Conservation (phyloP, 2,113 vertebrate genomes). For the Phainopepla nitens region DNA sequence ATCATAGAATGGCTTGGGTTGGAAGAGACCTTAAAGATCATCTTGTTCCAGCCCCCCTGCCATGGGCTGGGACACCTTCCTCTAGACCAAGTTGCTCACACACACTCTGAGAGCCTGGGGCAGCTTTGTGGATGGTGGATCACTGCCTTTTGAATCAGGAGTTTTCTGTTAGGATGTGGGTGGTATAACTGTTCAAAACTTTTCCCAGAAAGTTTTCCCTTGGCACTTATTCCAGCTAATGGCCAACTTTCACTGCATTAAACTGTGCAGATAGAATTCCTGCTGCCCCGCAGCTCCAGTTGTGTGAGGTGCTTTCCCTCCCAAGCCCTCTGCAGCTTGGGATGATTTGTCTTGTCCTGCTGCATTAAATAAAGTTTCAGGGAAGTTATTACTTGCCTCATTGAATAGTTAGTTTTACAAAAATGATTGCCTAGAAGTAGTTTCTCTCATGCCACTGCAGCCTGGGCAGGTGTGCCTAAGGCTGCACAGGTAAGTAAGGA, state of each 20-base stretch:
- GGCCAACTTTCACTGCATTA: not conserved
- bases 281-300: not conserved
- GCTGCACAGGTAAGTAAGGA: not conserved
- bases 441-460: not conserved
- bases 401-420: not conserved
- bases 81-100: not conserved
- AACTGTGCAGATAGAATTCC: not conserved
- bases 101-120: not conserved
- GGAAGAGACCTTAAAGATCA: not conserved
- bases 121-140: not conserved
- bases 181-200: not conserved
- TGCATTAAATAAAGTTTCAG: not conserved
- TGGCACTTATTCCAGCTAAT: not conserved
- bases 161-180: not conserved
- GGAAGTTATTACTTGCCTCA: not conserved
- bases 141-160: not conserved
- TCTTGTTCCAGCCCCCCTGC: not conserved
- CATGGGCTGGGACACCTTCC: not conserved
- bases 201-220: conserved; percentile 10
- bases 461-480: not conserved
- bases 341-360: not conserved
- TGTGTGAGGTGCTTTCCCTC: not conserved
- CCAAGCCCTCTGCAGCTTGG: not conserved
- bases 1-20: not conserved
- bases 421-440: not conserved